Conservation (phyloP, 1,140 invertebrate genomes). For the Tetramorium alpestre region DNA sequence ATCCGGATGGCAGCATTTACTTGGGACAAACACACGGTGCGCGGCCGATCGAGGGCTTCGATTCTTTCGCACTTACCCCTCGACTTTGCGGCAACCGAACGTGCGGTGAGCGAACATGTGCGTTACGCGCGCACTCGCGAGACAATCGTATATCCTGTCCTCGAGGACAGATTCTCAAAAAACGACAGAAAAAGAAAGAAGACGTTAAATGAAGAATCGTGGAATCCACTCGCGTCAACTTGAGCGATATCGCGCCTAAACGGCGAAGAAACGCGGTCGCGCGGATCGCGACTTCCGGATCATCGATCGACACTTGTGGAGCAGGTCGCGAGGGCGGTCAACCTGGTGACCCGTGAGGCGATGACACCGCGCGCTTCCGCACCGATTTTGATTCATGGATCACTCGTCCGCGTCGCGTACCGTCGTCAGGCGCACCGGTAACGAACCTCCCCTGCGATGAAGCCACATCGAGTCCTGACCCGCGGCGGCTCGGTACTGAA, state of each 20-base stretch:
- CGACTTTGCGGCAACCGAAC: too few relatives aligned
- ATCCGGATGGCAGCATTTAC: not conserved
- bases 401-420: constrained; percentile 7
- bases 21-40: not conserved
- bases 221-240: constrained; percentile 30
- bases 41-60: not conserved
- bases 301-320: constrained; percentile 20
- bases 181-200: not conserved
- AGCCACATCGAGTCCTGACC: constrained; percentile 80
- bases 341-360: not conserved
- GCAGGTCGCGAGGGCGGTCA: not conserved
- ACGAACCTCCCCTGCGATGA: constrained; percentile 13
- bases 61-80: not conserved
- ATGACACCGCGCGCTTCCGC: not conserved
- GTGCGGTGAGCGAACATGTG: not conserved
- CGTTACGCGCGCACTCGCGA: not conserved
- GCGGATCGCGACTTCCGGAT: not conserved
- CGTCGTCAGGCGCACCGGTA: not conserved
- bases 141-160: too few relatives aligned
- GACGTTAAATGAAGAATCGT: not conserved
- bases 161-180: not conserved
- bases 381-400: constrained; percentile 66
- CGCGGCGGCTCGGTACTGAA: constrained; percentile 82
- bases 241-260: not conserved
- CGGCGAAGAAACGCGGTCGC: not conserved